Evolutionary conservation across 37 sponge, comb jelly and placozoan species (phyloP).

Genomic region (Mnemiopsis leidyi): DNA sequence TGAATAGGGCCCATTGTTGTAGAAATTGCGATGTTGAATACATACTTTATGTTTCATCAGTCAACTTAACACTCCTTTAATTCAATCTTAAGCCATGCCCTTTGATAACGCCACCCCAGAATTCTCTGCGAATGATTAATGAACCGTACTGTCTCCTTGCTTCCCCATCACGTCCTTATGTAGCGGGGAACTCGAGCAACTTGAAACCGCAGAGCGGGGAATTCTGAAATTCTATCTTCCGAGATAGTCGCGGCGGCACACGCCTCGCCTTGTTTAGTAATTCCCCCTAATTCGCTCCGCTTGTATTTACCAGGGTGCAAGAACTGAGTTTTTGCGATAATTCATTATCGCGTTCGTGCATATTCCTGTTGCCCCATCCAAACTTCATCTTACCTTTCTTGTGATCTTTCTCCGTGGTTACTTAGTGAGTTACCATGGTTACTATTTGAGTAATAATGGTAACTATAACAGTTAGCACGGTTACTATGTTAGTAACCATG

Average conservation of each 20-base stretch:
- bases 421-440: no score
- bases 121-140: not conserved
- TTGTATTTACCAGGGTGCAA: not conserved
- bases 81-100: not conserved
- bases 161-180: no score
- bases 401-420: no score
- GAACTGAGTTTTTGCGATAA: not conserved
- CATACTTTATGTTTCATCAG: not conserved
- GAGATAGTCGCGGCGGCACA: not conserved
- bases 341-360: not conserved
- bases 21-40: not conserved
- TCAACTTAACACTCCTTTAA: not conserved
- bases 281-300: not conserved
- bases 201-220: not conserved
- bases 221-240: not conserved
- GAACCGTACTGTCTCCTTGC: no score
- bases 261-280: not conserved
- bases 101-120: not conserved
- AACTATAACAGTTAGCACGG: no score
- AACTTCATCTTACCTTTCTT: no score
- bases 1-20: no score
- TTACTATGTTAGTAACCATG: no score
- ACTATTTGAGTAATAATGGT: no score
- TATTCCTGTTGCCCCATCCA: not conserved
- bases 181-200: not conserved